Conservation (phyloP, 2,113 vertebrate genomes). For the Paramisgurnus dabryanus region DNA sequence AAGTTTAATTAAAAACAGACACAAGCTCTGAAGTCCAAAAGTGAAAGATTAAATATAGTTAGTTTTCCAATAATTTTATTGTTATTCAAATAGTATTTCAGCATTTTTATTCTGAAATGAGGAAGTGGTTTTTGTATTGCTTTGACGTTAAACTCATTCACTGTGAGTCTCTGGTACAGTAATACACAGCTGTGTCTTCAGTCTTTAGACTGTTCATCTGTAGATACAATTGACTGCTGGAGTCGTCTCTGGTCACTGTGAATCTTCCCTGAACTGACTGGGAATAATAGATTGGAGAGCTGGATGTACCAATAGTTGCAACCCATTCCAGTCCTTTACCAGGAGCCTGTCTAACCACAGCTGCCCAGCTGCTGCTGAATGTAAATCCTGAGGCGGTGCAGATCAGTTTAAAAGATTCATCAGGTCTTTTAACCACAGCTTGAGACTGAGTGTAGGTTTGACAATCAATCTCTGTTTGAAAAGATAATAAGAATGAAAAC, state of each 20-base stretch:
- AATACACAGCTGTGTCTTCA: slow-evolving; percentile 53
- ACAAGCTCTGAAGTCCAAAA: too few species aligned
- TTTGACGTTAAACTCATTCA: background rate
- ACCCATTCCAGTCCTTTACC: slow-evolving; percentile 42
- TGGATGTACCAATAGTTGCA: background rate
- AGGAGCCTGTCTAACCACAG: background rate
- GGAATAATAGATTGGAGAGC: background rate
- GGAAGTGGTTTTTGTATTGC: slow-evolving; percentile 28
- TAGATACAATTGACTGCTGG: slow-evolving; percentile 51
- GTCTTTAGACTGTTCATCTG: slow-evolving; percentile 53
- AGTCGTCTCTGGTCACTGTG: slow-evolving; percentile 54
- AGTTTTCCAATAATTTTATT: too few species aligned
- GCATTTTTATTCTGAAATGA: background rate
- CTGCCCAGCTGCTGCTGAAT: background rate
- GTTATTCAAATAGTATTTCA: too few species aligned
- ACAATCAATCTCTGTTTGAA: background rate
- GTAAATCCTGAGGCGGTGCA: slow-evolving; percentile 20
- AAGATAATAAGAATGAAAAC: background rate
- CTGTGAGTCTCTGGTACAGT: slow-evolving; percentile 31
- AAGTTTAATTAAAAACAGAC: too few species aligned
- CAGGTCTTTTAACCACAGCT: slow-evolving; percentile 5
- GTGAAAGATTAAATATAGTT: too few species aligned
- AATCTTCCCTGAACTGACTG: slow-evolving; percentile 53
- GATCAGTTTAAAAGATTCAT: slow-evolving; percentile 22
- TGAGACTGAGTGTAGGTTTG: slow-evolving; percentile 19